These are phyloP conservation scores for Smutsia gigantea DNA, from an alignment of 2,797 vertebrate genomes.

Conservation along the genomic window DNA sequence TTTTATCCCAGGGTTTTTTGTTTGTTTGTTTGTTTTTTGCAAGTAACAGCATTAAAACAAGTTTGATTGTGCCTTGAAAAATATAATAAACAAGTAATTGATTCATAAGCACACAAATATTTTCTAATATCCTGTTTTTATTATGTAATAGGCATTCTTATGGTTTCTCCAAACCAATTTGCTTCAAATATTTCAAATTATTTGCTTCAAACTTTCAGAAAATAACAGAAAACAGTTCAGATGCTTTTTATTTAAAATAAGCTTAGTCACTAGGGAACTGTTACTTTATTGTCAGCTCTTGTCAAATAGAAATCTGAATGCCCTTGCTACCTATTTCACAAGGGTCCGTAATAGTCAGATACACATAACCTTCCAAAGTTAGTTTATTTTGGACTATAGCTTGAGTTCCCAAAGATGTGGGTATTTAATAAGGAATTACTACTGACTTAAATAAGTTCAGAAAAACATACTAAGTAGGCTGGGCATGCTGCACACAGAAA, in stretches of 20 bases:
- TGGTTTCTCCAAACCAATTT: constrained; percentile 59
- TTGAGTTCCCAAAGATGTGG: constrained; percentile 72
- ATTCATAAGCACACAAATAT: background rate
- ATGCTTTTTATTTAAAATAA: constrained; percentile 70
- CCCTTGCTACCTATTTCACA: constrained; percentile 62
- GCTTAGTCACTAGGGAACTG: constrained; percentile 11
- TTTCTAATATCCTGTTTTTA: constrained; percentile 40
- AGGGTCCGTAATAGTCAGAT: constrained; percentile 68
- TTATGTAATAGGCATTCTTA: constrained; percentile 16
- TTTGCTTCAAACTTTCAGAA: constrained; percentile 14
- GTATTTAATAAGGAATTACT: constrained; percentile 82
- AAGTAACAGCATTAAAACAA: background rate
- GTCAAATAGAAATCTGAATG: constrained; percentile 68
- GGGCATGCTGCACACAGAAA: constrained; percentile 65
- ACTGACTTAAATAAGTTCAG: constrained; percentile 74
- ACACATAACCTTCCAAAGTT: constrained; percentile 76
- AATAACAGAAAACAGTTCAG: constrained; percentile 53
- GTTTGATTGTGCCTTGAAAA: constrained; percentile 14
- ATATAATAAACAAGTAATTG: background rate
- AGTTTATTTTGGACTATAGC: constrained; percentile 82
- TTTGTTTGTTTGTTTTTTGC: background rate
- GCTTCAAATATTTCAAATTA: constrained; percentile 36
- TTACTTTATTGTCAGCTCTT: constrained; percentile 44
- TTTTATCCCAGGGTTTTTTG: background rate
- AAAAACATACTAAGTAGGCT: constrained; percentile 51